Percentiles rank a stretch among this genome's conserved stretches.
phyloP scores from a whole-genome alignment of 2,888 invertebrate genomes.

The Nomada flava region DNA sequence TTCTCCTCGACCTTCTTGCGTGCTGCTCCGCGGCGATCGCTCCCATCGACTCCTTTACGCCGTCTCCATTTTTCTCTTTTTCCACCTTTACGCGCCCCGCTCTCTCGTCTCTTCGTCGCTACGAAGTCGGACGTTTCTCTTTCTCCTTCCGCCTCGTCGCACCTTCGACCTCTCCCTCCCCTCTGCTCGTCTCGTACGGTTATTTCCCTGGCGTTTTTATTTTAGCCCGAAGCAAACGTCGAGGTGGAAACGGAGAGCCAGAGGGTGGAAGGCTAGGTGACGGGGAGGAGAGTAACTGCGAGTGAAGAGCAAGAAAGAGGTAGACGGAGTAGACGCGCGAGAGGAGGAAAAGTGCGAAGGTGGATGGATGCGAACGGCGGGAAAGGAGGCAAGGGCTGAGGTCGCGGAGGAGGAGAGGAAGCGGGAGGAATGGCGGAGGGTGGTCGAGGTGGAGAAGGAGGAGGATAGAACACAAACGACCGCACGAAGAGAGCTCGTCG shows the following conservation, averaged over 20 bases:
- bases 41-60: constrained; percentile 32
- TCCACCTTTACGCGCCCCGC: constrained; percentile 27
- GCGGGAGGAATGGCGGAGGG: constrained; percentile 29
- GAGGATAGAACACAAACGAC: constrained; percentile 68
- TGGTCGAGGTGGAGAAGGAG: constrained; percentile 40
- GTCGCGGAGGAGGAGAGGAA: constrained; percentile 31
- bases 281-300: constrained; percentile 13
- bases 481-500: constrained; percentile 75
- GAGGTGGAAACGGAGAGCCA: constrained; percentile 64
- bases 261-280: constrained; percentile 32
- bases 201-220: constrained; percentile 75
- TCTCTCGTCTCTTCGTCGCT: constrained; percentile 6
- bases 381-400: constrained; percentile 33
- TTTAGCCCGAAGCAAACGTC: constrained; percentile 78
- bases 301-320: constrained; percentile 42
- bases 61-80: constrained; percentile 27
- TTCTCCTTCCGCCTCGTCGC: constrained; percentile 19
- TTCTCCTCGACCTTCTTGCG: constrained; percentile 26
- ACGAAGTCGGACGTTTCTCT: constrained; percentile 1
- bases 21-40: constrained; percentile 9
- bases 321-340: constrained; percentile 41
- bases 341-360: constrained; percentile 58
- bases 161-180: constrained; percentile 18
- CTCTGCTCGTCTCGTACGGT: constrained; percentile 45
- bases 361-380: constrained; percentile 53